A percentile compares a stretch with the other conserved stretches of the same genome.
Evolutionary conservation across 1,140 invertebrate species (phyloP).

Genomic region (Drosophila novamexicana): DNA sequence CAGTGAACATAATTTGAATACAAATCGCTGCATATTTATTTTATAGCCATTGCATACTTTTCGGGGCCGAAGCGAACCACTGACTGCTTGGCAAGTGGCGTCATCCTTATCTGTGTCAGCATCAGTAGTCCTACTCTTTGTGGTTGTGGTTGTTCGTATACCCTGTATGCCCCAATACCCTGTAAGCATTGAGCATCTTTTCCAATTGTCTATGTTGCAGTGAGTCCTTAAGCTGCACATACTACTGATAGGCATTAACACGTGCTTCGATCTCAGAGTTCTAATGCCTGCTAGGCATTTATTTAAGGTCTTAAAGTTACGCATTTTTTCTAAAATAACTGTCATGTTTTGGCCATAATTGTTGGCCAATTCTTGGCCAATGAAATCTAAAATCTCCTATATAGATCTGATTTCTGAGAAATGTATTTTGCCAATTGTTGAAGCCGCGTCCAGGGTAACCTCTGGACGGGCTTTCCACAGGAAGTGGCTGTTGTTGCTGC

Average conservation of each 20-base stretch:
- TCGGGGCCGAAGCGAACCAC: conserved; percentile 1
- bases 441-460: not conserved
- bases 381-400: too few species aligned
- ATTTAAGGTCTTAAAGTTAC: too few species aligned
- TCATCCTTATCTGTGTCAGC: conserved; percentile 22
- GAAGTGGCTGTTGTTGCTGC: conserved; percentile 13
- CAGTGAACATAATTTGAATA: conserved; percentile 59
- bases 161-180: not conserved
- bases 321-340: too few species aligned
- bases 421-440: not conserved
- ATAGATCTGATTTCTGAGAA: too few species aligned
- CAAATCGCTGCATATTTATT: conserved; percentile 57
- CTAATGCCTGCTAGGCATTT: too few species aligned
- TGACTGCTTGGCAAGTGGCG: conserved; percentile 29
- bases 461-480: not conserved
- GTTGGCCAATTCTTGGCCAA: too few species aligned
- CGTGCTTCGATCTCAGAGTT: too few species aligned
- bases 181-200: not conserved
- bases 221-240: not conserved
- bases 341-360: too few species aligned
- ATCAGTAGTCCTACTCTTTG: not conserved
- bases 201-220: not conserved
- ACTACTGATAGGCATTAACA: too few species aligned
- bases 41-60: conserved; percentile 40
- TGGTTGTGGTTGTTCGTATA: not conserved